These are phyloP conservation scores for Dynastes maya DNA, from an alignment of 2,888 invertebrate genomes.

Conservation along the genomic window DNA sequence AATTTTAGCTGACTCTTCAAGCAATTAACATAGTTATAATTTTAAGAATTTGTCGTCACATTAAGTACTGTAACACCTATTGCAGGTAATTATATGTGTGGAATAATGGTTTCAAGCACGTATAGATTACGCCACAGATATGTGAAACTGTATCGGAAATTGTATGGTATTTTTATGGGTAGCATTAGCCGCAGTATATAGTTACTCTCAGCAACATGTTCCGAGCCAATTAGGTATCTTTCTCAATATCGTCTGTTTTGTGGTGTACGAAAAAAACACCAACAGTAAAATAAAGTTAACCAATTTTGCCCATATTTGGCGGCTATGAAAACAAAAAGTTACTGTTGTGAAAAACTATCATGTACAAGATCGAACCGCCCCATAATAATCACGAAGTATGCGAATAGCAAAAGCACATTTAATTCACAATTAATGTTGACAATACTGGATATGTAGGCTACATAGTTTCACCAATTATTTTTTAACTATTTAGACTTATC, in stretches of 20 bases:
- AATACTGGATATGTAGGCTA: too few species aligned
- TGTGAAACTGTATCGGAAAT: slow-evolving; percentile 47
- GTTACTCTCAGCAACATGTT: slow-evolving; percentile 27
- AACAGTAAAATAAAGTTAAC: background rate
- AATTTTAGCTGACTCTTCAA: too few species aligned
- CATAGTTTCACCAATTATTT: too few species aligned
- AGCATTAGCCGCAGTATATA: slow-evolving; percentile 20
- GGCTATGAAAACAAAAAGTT: background rate
- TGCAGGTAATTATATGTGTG: slow-evolving; percentile 26
- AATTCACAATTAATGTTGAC: too few species aligned
- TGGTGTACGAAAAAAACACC: background rate
- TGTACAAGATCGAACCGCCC: background rate
- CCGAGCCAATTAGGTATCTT: slow-evolving; percentile 34
- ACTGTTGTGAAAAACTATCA: background rate
- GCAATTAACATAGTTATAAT: background rate
- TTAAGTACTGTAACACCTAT: slow-evolving; percentile 19
- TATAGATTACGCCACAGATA: slow-evolving; percentile 42
- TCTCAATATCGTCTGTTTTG: slow-evolving; percentile 35
- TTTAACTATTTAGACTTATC: too few species aligned
- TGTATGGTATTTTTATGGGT: slow-evolving; percentile 34
- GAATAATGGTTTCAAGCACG: slow-evolving; percentile 25
- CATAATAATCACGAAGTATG: too few species aligned
- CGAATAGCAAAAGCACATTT: too few species aligned
- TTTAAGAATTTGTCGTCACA: background rate
- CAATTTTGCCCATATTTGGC: background rate